Conservation (phyloP, 2,797 vertebrate species). For the Micropoecilia bifurca region DNA sequence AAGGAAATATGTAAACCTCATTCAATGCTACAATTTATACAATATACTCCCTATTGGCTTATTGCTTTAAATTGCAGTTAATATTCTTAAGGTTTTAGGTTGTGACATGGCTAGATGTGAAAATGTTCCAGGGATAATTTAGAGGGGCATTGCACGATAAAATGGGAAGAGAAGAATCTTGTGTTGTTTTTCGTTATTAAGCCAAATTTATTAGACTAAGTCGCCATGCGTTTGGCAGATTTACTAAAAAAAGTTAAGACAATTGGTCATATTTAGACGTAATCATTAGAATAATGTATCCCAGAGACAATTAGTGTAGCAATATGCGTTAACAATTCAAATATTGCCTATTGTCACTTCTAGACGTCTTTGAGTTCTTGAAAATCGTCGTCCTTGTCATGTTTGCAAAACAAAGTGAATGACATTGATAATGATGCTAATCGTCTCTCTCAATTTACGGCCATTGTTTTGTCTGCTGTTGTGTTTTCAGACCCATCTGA, state of each 20-base stretch:
- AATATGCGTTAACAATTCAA: conserved; percentile 33
- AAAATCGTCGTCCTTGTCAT: conserved; percentile 54
- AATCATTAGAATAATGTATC: conserved; percentile 27
- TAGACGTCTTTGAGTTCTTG: conserved; percentile 34
- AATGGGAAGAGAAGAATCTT: background rate
- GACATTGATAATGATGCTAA: conserved; percentile 71
- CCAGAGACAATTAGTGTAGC: conserved; percentile 40
- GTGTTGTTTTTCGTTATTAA: background rate
- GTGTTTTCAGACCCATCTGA: conserved; percentile 64
- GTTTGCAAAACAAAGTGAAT: conserved; percentile 65
- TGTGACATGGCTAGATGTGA: background rate
- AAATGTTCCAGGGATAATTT: background rate
- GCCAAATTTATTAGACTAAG: background rate
- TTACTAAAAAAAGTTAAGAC: conserved; percentile 10
- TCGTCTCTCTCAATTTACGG: conserved; percentile 62
- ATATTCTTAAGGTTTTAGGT: background rate
- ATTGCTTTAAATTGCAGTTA: background rate
- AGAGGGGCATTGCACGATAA: background rate
- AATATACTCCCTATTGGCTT: background rate
- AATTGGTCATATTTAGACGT: conserved; percentile 33
- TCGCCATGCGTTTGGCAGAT: conserved; percentile 9
- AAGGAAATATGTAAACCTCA: background rate
- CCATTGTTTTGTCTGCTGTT: conserved; percentile 63
- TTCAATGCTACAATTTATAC: background rate
- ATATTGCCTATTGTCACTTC: conserved; percentile 24